phyloP scores from a whole-genome alignment of 2,888 invertebrate species.

The Brachylomia viminalis region DNA sequence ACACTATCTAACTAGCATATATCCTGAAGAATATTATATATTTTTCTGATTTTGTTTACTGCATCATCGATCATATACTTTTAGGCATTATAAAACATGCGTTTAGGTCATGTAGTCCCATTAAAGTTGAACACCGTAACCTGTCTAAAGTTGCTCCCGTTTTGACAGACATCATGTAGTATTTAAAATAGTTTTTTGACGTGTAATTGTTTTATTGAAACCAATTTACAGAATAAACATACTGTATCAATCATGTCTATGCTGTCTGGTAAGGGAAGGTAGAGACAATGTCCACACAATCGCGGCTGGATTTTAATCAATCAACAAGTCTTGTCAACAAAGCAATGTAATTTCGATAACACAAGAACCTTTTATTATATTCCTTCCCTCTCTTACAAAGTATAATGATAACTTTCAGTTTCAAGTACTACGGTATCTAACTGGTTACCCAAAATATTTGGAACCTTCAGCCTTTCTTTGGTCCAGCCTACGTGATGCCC shows the following conservation, averaged over 20 bases:
- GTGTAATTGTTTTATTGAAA: neutral
- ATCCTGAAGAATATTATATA: too few relatives aligned
- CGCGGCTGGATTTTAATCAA: neutral
- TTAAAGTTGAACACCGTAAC: neutral
- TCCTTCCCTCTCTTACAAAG: neutral
- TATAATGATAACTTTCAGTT: neutral
- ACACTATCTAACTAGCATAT: too few relatives aligned
- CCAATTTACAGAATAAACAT: neutral
- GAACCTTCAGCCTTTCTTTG: neutral
- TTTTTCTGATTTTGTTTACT: too few relatives aligned
- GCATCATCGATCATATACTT: too few relatives aligned
- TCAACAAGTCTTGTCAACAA: neutral
- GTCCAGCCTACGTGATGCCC: slow-evolving; percentile 8
- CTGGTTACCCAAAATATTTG: neutral
- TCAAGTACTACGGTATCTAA: neutral
- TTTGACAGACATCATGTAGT: neutral
- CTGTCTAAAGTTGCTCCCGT: too few relatives aligned
- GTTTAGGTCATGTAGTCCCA: too few relatives aligned
- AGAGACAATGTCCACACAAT: neutral
- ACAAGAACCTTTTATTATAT: neutral
- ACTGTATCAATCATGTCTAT: neutral
- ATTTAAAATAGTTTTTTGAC: neutral
- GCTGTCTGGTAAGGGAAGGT: neutral
- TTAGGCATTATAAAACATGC: too few relatives aligned
- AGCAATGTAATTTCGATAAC: neutral